A percentile compares a stretch with the other conserved stretches of the same genome.
phyloP scores from a whole-genome alignment of 2,113 vertebrate species.

The Willisornis vidua region DNA sequence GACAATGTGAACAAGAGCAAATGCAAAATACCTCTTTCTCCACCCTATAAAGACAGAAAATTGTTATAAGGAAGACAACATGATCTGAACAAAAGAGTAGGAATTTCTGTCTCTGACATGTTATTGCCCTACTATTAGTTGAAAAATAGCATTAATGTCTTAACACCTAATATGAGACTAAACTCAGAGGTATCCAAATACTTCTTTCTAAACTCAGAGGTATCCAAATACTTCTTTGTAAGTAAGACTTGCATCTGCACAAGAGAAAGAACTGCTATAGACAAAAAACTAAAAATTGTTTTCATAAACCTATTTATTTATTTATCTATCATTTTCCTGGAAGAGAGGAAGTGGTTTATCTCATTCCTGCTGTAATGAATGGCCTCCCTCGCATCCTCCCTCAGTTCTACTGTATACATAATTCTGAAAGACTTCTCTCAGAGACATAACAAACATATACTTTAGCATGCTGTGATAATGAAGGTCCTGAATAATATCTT shows the following conservation, averaged over 20 bases:
- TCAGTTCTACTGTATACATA: not conserved
- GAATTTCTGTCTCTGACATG: not conserved
- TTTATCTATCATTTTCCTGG: constrained; percentile 4
- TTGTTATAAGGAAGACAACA: not conserved
- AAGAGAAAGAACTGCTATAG: not conserved
- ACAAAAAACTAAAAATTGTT: not conserved
- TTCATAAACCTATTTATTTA: not conserved
- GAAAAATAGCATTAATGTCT: not conserved
- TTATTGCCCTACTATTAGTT: not conserved
- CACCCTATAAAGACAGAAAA: not conserved
- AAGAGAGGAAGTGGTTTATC: constrained; percentile 29
- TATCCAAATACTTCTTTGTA: not conserved
- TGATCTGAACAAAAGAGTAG: not conserved
- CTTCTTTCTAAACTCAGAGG: not conserved
- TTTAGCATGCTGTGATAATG: constrained; percentile 11
- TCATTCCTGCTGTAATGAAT: constrained; percentile 4
- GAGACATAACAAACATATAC: not conserved
- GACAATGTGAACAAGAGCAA: not conserved
- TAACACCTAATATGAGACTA: not conserved
- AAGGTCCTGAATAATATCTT: not conserved
- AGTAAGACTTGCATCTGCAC: not conserved
- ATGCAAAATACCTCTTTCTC: not conserved
- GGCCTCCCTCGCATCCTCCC: not conserved
- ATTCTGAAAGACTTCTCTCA: not conserved
- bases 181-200: not conserved